Base-by-base conservation (phyloP, 2,797 vertebrate genomes). In the Pterois miles region DNA sequence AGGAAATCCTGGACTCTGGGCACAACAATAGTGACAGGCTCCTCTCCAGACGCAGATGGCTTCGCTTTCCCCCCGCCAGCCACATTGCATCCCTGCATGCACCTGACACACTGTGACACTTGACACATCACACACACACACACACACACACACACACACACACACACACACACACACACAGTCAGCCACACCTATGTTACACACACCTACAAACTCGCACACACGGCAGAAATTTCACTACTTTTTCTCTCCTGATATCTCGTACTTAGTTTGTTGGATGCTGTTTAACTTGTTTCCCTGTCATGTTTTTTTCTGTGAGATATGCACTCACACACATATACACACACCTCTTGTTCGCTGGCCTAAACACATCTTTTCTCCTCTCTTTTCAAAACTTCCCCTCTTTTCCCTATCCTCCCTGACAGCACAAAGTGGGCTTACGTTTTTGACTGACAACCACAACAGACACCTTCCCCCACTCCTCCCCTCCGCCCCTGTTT, bases 21-120 rank as follows among this genome's bases (percentile, higher is more conserved):
- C 89, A 88, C 92, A 94, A 92, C 92, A 95, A 95, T 97, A 96
- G 96, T 97, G 97, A 98, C 97, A 97, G 92, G 96, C 94, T 96
- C 91, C 87, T 96, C 95, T 97, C 96, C 96, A 96, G 95, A 96
- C 94, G 88, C 96, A 95, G 94, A 96, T 95, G 90, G 96, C 96
- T 96, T 94, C 60, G 85, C 93, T 92, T 94, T 92, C 94, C 95
- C 95, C 95, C 94, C 93, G 70, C 91, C 95, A 95, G 95, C 95
- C 92, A 94, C 96, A 95, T 94, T 93, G 86, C 91, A 78, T 86
- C 85, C 84, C 89, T 74, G 74, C 90, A 88, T 87, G 89, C 89
- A 92, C 86, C 86, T 92, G 90, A 94, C 89, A 89, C 84, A 70
- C 81, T 43, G 57, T 85, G 88, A 85, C 88, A 91, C 88, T 87